phyloP scores from a whole-genome alignment of 2,888 invertebrate genomes.

The Lamproptera curius region DNA sequence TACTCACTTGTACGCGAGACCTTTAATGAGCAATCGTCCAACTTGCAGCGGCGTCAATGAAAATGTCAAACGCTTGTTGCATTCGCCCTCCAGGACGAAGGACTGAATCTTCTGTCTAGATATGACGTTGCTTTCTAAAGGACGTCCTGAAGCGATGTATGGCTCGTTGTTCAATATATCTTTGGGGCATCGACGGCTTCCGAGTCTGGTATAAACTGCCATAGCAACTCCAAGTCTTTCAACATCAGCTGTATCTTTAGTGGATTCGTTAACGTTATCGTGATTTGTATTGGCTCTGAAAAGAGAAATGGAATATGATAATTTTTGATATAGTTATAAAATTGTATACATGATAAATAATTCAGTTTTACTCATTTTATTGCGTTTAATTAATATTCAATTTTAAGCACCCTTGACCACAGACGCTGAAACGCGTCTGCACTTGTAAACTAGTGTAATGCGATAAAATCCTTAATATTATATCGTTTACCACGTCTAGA shows the following conservation, averaged over 20 bases:
- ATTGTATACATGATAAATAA: too few relatives aligned
- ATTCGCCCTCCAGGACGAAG: constrained; percentile 77
- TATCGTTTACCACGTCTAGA: too few relatives aligned
- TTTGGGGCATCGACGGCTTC: constrained; percentile 38
- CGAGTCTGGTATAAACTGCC: constrained; percentile 76
- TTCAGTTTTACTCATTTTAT: too few relatives aligned
- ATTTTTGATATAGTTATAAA: too few relatives aligned
- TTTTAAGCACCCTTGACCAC: too few relatives aligned
- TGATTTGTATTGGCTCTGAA: constrained; percentile 88
- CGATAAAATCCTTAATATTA: too few relatives aligned
- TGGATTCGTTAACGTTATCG: constrained; percentile 86
- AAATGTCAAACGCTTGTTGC: constrained; percentile 81
- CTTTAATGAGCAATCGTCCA: constrained; percentile 85
- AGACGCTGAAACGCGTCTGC: too few relatives aligned
- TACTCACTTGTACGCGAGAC: constrained; percentile 82
- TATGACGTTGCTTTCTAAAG: constrained; percentile 60
- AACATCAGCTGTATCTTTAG: constrained; percentile 84
- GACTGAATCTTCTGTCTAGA: constrained; percentile 78
- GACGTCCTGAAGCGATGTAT: constrained; percentile 44
- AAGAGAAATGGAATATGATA: constrained; percentile 24
- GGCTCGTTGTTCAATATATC: constrained; percentile 52
- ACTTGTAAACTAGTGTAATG: too few relatives aligned
- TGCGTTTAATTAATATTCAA: too few relatives aligned
- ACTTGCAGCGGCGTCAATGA: constrained; percentile 85
- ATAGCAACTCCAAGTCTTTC: constrained; percentile 84